Conservation (phyloP, 2,113 vertebrate species). For the Micromys minutus region DNA sequence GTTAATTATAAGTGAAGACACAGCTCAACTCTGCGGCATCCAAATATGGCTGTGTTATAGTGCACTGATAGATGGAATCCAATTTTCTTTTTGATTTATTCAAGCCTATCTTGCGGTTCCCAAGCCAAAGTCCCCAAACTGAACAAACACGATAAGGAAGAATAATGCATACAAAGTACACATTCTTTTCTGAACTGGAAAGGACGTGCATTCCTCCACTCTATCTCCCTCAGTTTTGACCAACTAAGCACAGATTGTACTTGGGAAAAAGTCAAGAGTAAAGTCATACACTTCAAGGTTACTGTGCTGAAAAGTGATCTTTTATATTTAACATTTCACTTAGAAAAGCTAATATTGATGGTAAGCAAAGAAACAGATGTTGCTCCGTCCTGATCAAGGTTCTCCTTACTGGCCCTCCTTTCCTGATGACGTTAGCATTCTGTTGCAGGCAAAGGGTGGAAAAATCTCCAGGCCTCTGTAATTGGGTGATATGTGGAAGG, state of each 20-base stretch:
- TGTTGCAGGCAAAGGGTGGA: not conserved
- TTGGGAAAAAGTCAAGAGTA: conserved; percentile 46
- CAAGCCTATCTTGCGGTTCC: conserved; percentile 37
- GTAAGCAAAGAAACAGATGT: not conserved
- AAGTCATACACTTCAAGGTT: conserved; percentile 12
- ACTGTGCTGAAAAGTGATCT: conserved; percentile 18
- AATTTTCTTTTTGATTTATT: conserved; percentile 69
- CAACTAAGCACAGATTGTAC: conserved; percentile 49
- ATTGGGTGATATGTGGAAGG: not conserved
- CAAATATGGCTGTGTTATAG: conserved; percentile 62
- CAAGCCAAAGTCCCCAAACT: conserved; percentile 30
- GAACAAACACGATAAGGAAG: conserved; percentile 46
- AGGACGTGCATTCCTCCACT: not conserved
- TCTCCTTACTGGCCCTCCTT: not conserved
- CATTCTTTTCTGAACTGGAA: conserved; percentile 57
- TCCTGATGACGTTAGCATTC: not conserved
- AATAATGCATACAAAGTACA: not conserved
- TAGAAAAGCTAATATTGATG: not conserved
- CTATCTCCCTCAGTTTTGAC: not conserved
- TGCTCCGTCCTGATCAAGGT: accelerated
- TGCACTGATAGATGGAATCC: conserved; percentile 64
- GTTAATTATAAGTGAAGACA: conserved; percentile 68
- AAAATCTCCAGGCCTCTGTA: not conserved
- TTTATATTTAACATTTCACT: not conserved
- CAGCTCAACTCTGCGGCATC: conserved; percentile 37